phyloP scores from a whole-genome alignment of 2,797 vertebrate genomes.

The Epinephelus malabaricus region DNA sequence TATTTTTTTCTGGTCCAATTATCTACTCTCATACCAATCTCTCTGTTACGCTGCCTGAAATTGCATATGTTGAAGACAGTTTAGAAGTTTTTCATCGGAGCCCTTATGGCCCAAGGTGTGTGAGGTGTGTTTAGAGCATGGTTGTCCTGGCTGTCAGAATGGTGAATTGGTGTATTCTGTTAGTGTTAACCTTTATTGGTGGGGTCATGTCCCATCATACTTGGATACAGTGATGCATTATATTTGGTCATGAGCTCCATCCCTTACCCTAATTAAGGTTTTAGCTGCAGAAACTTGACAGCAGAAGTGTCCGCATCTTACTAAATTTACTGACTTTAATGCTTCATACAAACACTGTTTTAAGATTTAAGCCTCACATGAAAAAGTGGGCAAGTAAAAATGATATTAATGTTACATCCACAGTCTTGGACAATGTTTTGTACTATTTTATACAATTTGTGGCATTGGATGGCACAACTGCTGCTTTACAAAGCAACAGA shows the following conservation, averaged over 20 bases:
- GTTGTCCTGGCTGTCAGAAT: background rate
- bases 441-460: background rate
- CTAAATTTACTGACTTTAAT: too few species aligned
- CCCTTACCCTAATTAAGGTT: too few species aligned
- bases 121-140: too few species aligned
- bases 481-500: background rate
- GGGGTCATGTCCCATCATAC: background rate
- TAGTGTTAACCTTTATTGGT: background rate
- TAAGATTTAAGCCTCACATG: background rate
- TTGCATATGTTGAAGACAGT: too few species aligned
- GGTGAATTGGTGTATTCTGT: background rate
- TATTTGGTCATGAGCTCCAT: background rate
- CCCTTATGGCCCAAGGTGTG: too few species aligned
- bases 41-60: too few species aligned
- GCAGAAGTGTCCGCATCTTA: too few species aligned
- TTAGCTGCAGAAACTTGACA: too few species aligned
- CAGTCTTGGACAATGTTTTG: background rate
- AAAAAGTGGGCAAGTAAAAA: background rate
- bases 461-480: background rate
- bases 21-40: too few species aligned
- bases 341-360: too few species aligned
- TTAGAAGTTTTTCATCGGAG: too few species aligned
- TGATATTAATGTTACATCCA: background rate
- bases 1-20: too few species aligned
- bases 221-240: background rate